Evolutionary conservation across 1,140 invertebrate genomes (phyloP).

Genomic region (Elysia chlorotica): DNA sequence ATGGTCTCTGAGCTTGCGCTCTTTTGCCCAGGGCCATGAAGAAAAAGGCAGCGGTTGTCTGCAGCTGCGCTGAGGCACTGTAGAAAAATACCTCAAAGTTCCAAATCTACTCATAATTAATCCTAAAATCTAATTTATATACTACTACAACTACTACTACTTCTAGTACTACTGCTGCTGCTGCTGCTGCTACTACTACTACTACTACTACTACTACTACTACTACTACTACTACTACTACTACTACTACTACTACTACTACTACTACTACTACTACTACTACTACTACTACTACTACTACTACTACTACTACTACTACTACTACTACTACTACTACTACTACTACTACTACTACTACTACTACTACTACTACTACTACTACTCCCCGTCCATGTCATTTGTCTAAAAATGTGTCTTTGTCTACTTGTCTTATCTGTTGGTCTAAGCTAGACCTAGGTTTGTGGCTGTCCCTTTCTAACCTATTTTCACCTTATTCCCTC

Average conservation of each 20-base stretch:
- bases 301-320: background rate
- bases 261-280: background rate
- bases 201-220: background rate
- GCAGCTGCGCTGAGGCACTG: no score
- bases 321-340: conserved; percentile 10
- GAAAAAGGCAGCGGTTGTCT: no score
- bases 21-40: no score
- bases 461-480: no score
- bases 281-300: background rate
- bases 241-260: background rate
- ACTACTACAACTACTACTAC: background rate
- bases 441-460: no score
- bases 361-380: conserved; percentile 19
- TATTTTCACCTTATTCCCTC: no score
- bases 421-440: no score
- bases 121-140: no score
- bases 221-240: background rate
- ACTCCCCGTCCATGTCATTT: conserved; percentile 6
- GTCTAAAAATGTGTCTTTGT: background rate
- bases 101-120: no score
- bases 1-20: no score
- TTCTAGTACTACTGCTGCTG: background rate
- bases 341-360: conserved; percentile 19
- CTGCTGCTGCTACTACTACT: background rate
- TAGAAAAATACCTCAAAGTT: no score